Percentiles rank a stretch among this genome's conserved stretches.
These are phyloP conservation scores for Parascotia fuliginaria DNA, from an alignment of 2,888 invertebrate genomes.

Conservation along the genomic window DNA sequence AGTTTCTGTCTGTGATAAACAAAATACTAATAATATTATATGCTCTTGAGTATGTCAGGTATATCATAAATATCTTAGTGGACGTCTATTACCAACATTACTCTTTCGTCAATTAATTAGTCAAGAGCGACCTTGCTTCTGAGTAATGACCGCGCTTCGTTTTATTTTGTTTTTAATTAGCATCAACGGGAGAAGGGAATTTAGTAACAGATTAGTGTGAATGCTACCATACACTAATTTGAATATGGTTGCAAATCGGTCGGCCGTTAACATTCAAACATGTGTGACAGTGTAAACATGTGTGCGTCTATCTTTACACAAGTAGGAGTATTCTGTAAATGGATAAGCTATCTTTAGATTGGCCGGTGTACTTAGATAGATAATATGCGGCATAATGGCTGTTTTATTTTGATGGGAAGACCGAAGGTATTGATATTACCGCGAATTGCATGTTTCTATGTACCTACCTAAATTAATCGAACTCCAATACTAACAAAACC, in stretches of 20 bases:
- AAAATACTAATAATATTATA: constrained; percentile 3
- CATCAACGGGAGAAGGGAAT: constrained; percentile 46
- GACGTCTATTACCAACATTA: constrained; percentile 51
- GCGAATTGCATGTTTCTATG: constrained; percentile 4
- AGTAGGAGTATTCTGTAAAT: constrained; percentile 49
- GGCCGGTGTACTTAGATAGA: constrained; percentile 44
- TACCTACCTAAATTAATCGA: too few species aligned
- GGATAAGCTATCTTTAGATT: constrained; percentile 55
- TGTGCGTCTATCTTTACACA: constrained; percentile 38
- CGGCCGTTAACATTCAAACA: constrained; percentile 18
- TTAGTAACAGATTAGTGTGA: constrained; percentile 22
- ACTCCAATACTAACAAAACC: too few species aligned
- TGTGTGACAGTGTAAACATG: constrained; percentile 34
- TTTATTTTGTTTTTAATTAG: constrained; percentile 71
- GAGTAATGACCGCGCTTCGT: constrained; percentile 62
- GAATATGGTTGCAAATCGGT: constrained; percentile 38
- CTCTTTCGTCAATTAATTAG: constrained; percentile 68
- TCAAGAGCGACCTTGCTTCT: constrained; percentile 60
- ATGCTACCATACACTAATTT: constrained; percentile 19
- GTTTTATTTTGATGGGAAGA: constrained; percentile 42
- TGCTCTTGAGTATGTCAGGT: constrained; percentile 23
- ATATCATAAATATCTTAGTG: constrained; percentile 46
- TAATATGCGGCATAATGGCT: constrained; percentile 49
- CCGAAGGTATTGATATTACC: constrained; percentile 20
- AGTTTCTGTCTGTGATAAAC: background rate